phyloP scores from a whole-genome alignment of 92 coral and sea anemone species.

The Hydrozoanthus gracilis region DNA sequence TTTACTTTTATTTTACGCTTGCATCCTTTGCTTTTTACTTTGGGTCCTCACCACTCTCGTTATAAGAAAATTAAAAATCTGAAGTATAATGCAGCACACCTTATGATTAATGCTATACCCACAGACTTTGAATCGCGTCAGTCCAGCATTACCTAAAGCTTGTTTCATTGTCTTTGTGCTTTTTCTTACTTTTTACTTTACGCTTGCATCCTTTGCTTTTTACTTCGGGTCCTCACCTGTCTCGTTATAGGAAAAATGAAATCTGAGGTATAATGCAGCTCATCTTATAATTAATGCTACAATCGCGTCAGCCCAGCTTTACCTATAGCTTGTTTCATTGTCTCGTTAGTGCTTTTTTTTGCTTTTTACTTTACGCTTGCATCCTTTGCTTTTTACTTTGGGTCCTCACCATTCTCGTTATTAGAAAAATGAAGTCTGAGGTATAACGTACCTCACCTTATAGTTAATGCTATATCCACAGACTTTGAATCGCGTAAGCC shows the following conservation, averaged over 20 bases:
- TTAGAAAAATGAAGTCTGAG: too few species aligned
- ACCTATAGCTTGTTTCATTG: slow-evolving; percentile 84
- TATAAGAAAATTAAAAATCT: too few species aligned
- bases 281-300: not conserved
- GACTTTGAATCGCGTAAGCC: slow-evolving; percentile 97
- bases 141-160: slow-evolving; percentile 88
- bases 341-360: too few species aligned
- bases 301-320: slow-evolving; percentile 91
- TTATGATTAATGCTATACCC: not conserved
- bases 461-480: slow-evolving; percentile 18
- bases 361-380: not conserved
- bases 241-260: too few species aligned
- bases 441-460: too few species aligned
- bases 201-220: not conserved
- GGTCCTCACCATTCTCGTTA: too few species aligned
- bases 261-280: too few species aligned
- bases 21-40: not conserved
- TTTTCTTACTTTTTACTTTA: too few species aligned
- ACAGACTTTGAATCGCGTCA: slow-evolving; percentile 94
- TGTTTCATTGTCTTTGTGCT: slow-evolving; percentile 63
- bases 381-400: not conserved
- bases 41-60: too few species aligned
- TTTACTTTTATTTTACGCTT: too few species aligned
- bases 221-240: too few species aligned
- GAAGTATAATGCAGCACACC: too few species aligned